phyloP scores from a whole-genome alignment of 2,797 vertebrate genomes.

The Emydoidea blandingii region DNA sequence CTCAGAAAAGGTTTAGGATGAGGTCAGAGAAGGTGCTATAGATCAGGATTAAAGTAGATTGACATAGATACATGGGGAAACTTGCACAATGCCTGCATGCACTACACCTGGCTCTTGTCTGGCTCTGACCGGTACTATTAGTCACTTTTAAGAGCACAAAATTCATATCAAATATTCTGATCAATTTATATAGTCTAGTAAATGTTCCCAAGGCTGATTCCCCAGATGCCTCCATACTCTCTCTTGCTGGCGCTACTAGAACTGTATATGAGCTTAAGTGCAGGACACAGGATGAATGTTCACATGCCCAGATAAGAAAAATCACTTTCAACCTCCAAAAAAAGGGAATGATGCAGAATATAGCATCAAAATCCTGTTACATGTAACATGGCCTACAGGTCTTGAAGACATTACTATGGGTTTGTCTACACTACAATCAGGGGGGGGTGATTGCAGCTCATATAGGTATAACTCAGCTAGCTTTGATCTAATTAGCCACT shows the following conservation, averaged over 20 bases:
- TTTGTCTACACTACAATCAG: neutral
- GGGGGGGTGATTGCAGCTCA: neutral
- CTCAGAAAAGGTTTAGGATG: neutral
- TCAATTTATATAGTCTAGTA: neutral
- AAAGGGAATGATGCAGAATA: neutral
- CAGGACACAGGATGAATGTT: neutral
- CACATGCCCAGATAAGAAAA: neutral
- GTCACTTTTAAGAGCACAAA: fast-evolving
- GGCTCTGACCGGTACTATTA: fast-evolving
- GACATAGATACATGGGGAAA: neutral
- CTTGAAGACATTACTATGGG: neutral
- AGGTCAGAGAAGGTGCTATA: neutral
- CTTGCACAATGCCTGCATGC: fast-evolving
- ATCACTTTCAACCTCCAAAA: neutral
- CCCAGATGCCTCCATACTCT: neutral
- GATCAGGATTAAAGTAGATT: neutral
- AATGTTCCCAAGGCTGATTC: neutral
- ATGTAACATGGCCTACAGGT: neutral
- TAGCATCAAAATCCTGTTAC: neutral
- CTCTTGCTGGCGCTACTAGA: neutral
- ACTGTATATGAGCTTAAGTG: neutral
- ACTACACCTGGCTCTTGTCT: neutral
- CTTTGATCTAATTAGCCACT: neutral
- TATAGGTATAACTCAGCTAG: neutral
- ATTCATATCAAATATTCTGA: neutral